Conservation (phyloP, 1,140 invertebrate genomes). For the Pogonus chalceus region DNA sequence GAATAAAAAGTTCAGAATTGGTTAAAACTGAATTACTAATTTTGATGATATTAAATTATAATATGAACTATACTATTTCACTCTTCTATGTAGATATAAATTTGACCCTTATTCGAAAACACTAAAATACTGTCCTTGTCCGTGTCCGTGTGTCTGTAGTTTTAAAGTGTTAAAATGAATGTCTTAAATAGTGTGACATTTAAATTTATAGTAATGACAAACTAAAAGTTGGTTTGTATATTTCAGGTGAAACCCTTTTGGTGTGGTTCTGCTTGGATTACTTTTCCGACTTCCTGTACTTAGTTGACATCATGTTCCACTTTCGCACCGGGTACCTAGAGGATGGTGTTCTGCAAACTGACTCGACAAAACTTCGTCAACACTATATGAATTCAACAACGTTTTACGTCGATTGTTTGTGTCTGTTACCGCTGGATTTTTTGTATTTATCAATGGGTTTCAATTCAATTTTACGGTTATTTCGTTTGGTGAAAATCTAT, state of each 20-base stretch:
- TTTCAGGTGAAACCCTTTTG: slow-evolving; percentile 70
- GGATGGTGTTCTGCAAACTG: slow-evolving; percentile 93
- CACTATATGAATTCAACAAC: slow-evolving; percentile 98
- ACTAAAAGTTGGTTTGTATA: too few species aligned
- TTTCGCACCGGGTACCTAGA: slow-evolving; percentile 94
- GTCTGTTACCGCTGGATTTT: slow-evolving; percentile 93
- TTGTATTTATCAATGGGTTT: slow-evolving; percentile 96
- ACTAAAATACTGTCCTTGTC: too few species aligned
- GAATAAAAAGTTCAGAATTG: too few species aligned
- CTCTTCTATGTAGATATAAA: too few species aligned
- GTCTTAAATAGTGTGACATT: too few species aligned
- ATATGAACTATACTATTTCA: too few species aligned
- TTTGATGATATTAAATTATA: too few species aligned
- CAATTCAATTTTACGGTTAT: slow-evolving; percentile 93
- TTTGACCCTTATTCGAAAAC: too few species aligned
- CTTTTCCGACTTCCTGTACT: slow-evolving; percentile 90
- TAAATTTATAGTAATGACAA: too few species aligned
- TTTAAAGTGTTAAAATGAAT: too few species aligned
- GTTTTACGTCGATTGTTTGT: slow-evolving; percentile 98
- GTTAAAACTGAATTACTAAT: too few species aligned
- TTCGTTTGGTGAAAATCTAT: slow-evolving; percentile 96
- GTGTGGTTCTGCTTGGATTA: slow-evolving; percentile 97
- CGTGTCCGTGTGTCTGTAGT: too few species aligned
- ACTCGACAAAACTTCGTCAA: slow-evolving; percentile 81
- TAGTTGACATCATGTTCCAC: slow-evolving; percentile 93